These are phyloP conservation scores for Stegophylla sp. DNA, from an alignment of 2,888 invertebrate species.

Conservation along the genomic window DNA sequence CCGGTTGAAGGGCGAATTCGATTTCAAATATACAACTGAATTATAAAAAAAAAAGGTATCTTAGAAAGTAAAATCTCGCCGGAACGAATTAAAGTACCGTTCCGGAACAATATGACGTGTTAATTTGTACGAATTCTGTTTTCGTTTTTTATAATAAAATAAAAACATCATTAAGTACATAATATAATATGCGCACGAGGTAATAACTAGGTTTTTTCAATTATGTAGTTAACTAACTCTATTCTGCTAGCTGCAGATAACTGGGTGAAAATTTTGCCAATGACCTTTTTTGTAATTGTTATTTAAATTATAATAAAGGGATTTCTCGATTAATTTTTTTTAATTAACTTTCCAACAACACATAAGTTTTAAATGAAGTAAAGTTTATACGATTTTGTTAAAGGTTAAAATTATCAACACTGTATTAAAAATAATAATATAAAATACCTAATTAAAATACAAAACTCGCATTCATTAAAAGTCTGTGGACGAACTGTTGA, in stretches of 20 bases:
- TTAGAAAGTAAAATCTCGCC: slow-evolving; percentile 56
- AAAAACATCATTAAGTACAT: neutral
- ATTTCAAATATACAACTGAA: slow-evolving; percentile 18
- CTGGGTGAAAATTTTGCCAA: neutral
- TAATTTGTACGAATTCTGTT: slow-evolving; percentile 29
- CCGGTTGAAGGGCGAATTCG: slow-evolving; percentile 17
- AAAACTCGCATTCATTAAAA: neutral
- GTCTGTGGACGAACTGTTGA: too few relatives aligned
- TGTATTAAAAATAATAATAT: neutral
- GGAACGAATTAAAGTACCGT: slow-evolving; percentile 51
- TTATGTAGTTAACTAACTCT: neutral
- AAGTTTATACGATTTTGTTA: neutral
- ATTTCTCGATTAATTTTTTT: neutral
- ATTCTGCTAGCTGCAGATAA: too few relatives aligned
- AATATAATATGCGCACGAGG: too few relatives aligned
- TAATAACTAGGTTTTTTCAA: neutral
- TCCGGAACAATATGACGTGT: slow-evolving; percentile 51
- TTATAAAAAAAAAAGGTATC: slow-evolving; percentile 21
- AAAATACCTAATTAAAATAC: neutral
- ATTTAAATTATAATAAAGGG: neutral
- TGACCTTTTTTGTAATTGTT: neutral
- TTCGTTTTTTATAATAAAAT: slow-evolving; percentile 21
- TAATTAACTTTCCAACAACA: neutral
- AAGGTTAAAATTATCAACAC: neutral
- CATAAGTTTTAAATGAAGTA: neutral